Evolutionary conservation across 2,113 vertebrate species (phyloP), one percentile per base, ranked within the genome.

Genomic region (Heterocephalus glaber): DNA sequence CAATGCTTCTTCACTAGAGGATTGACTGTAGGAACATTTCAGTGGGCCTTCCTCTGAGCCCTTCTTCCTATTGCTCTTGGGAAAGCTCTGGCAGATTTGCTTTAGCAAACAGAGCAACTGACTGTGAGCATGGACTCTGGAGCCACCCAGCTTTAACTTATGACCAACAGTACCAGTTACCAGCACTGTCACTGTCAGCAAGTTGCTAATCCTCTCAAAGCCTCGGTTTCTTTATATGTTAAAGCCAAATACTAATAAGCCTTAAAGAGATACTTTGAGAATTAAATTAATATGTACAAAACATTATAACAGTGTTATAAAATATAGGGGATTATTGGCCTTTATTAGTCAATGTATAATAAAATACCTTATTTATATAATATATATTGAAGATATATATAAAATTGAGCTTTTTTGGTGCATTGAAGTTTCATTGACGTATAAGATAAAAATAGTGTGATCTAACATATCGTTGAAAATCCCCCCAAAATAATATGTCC

Each of bases 271-370:
- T 70, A 12, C 47, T 90, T 26, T 82, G 35, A 92, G 30, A 47
- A 58, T 79, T 90, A 92, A 65, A 41, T 89, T 52, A 91, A 83
- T 85, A 30, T 76, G n/a, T 49, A 28, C 61, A 60, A 96, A 94
- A 54, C 3, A 74, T 26, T 60, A 30, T 8, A 96, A 52, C 17
- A 60, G 17, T 91, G 7, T 68, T 80, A 17, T 41, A 63, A 61
- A 95, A 77, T 86, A 86, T 63, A 3, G 17, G 22, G n/a, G 65
- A 33, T 35, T 85, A 26, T 86, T 86, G 63, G 28, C 8, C 79
- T 47, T 74, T 88, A 80, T 61, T 26, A 30, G 58, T 86, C 60
- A 1, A 41, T 16, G 41, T 72, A 17, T n/a, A 83, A 19, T n/a
- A 76, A 28, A 47, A n/a, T 47, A 68, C 3, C 7, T 61, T 38